Conservation (phyloP, 2,797 vertebrate genomes). For the Sciaenops ocellatus region DNA sequence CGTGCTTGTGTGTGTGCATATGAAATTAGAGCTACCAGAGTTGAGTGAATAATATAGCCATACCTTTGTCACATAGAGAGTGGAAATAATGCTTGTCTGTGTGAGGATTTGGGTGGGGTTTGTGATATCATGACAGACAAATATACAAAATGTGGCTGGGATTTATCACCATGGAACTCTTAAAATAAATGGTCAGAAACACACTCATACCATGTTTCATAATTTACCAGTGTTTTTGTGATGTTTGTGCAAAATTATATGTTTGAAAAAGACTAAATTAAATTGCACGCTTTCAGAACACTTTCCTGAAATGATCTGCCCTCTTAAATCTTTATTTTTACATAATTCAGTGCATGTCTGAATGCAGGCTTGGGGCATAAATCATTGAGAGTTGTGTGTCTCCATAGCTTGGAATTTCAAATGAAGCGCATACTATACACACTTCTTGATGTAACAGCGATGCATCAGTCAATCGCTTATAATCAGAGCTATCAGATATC, state of each 20-base stretch:
- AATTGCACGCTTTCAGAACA: not conserved
- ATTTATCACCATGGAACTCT: not conserved
- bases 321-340: slow-evolving; percentile 1
- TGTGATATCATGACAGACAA: not conserved
- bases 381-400: slow-evolving; percentile 38
- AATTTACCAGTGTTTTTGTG: not conserved
- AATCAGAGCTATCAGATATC: slow-evolving; percentile 49
- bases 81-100: slow-evolving; percentile 1
- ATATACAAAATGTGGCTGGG: not conserved
- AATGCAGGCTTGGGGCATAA: slow-evolving; percentile 34
- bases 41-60: slow-evolving; percentile 15
- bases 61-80: slow-evolving; percentile 12
- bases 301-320: not conserved
- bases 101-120: slow-evolving; percentile 13
- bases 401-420: slow-evolving; percentile 44
- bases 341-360: slow-evolving; percentile 24
- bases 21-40: slow-evolving; percentile 16
- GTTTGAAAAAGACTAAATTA: not conserved
- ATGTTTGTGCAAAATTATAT: not conserved
- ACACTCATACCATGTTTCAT: not conserved
- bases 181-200: not conserved
- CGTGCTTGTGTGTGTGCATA: slow-evolving; percentile 24
- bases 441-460: slow-evolving; percentile 17
- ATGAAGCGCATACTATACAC: slow-evolving; percentile 40
- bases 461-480: slow-evolving; percentile 35